Base-by-base conservation (phyloP, 2,797 vertebrate species). In the Poliocrania exsul region DNA sequence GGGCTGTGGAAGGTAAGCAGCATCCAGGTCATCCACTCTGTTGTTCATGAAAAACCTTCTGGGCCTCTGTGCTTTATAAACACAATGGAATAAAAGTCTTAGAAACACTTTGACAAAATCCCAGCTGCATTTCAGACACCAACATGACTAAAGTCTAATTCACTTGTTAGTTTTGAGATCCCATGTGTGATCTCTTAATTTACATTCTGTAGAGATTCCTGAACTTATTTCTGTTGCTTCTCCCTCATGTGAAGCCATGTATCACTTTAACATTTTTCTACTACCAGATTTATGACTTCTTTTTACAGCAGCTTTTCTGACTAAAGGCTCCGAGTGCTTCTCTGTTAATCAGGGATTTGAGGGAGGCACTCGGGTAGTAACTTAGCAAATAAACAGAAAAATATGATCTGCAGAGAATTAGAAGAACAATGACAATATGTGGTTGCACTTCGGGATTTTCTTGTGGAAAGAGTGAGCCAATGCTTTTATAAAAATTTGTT, bases 1-100 rank as follows among this genome's bases (percentile, higher is more conserved):
- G 99, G 99, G 99, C 99, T 78, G 97, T 99, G 87, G 99, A 99
- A 99, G 99, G 99, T 99, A 97, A 98, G 97, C 50, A 40, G 9
- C 74, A 75, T 54, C 47, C 44, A 29, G 33, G 29, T 81, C 31
- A 70, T 58, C 40, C 18, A 11, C 8, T 67, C 54, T 56, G 3
- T 46, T 73, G 31, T 40, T 82, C 12, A 6, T 40, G 54, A 35
- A 53, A 67, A 78, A 49, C 13, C 73, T 87, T 86, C 17, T 46
- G 67, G 46, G 50, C 16, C 24, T 79, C 57, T 75, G 21, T 85
- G 50, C 28, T 75, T 79, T 77, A 28, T 28, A 44, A 75, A 46
- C 49, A 26, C 51, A 70, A 33, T 1, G 6, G 13, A 33, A 67
- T 10, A 54, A 69, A 50, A 69, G 13, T 17, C 16, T 56, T 33